Base-by-base conservation (phyloP, 2,888 invertebrate species). In the Nemurella pictetii region DNA sequence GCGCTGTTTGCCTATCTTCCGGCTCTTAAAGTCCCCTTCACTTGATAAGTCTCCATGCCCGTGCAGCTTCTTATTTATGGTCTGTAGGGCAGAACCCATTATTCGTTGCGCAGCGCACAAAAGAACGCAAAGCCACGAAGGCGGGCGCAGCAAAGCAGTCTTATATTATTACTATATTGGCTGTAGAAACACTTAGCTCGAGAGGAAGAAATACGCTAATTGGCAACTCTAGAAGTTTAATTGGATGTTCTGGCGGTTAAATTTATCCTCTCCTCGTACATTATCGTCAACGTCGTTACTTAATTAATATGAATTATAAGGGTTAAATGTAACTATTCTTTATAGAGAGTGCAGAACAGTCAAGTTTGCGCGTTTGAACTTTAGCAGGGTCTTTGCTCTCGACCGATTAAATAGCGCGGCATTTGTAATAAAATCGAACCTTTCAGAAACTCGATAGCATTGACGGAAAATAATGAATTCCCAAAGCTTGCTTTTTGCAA, bases 191-290 rank as follows among this genome's bases (percentile, higher is more conserved):
- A 72, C 73, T 82, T 82, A 82, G 32, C 75, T 15, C 26, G 77
- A 29, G 81, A 81, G 81, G 30, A 77, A 75, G 85, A 75, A 80
- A 84, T 84, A 32, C 72, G 36, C 78, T 85, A 85, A 85, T 85
- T 85, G 83, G 83, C 73, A 82, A 12, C 83, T 83, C 75, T 80
- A 74, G 83, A 78, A 29, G 29, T 28, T 36, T 85, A 85, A 85
- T 85, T 85, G 83, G 82, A 78, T 78, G 85, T 85, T 80, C 84
- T 55, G 73, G 82, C 55, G 26, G 82, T 72, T 82, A 55, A 29
- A 55, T 82, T 82, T 82, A 82, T 82, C 82, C 26, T 78, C 28
- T 30, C 29, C 20, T 27, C 82, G 82, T 82, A 55, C 29, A 82
- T 82, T 82, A 72, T 82, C 82, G 72, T 82, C 82, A 82, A 26